Evolutionary conservation across 2,888 invertebrate genomes (phyloP), one percentile per base, ranked within the genome.

Genomic region (Villa cingulata): DNA sequence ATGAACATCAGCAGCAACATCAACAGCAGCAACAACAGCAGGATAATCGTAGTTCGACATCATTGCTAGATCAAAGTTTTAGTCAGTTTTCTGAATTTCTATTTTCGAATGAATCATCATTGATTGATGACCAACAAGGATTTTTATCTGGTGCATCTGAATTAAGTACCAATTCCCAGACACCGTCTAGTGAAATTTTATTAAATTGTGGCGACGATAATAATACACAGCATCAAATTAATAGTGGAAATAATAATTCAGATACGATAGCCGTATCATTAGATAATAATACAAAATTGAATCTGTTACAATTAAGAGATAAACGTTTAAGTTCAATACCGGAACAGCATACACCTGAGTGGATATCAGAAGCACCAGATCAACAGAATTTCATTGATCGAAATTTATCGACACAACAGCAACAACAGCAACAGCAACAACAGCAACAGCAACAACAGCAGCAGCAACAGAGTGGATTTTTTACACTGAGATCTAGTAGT

Each of bases 401-500:
- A 23, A 52, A 60, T 27, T 59, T 60, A 12, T 58, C 62, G 2
- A 37, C 41, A 32, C 32, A 32, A 18, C 23, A 23, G 41, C 36
- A 23, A 23, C 62, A 64, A 44, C 61, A 63, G 48, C 62, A 64
- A 44, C 61, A 63, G 48, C 62, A 64, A 43, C 61, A 63, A 48
- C 62, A 64, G 43, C 61, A 63, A 48, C n/a, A n/a, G n/a, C n/a
- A n/a, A n/a, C 62, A 64, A 43, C 61, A 63, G 48, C 62, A 64
- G 43, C n/a, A 15, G 23, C 62, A 64, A 44, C 61, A 63, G 48
- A 56, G 62, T 41, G 59, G 62, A 14, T 47, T 67, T 34, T 56
- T 68, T 12, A 63, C 62, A 5, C 54, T 68, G 29, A 62, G 69
- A 18, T 69, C 68, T 15, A 69, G 66, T 55, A 67, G 67, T 46